Conservation (phyloP, 2,888 invertebrate genomes). For the Drosophila quinaria region DNA sequence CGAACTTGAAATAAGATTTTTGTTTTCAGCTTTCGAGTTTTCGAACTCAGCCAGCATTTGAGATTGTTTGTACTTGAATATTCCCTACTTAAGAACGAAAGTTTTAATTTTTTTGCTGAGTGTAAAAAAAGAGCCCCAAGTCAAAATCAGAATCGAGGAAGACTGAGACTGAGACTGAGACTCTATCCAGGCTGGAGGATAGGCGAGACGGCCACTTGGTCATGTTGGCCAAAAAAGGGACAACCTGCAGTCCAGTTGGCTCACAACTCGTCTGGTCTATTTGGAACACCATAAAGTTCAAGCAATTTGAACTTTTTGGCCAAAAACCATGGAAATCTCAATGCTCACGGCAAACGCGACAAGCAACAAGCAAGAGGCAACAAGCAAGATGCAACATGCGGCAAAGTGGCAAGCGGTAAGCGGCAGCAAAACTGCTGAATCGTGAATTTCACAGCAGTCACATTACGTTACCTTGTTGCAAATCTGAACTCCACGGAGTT, state of each 20-base stretch:
- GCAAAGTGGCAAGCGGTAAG: slow-evolving; percentile 10
- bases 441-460: slow-evolving; percentile 79
- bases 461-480: slow-evolving; percentile 53
- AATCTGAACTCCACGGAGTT: slow-evolving; percentile 1
- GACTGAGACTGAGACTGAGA: not conserved
- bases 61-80: too few relatives aligned
- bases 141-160: too few relatives aligned
- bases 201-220: not conserved
- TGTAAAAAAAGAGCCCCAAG: too few relatives aligned
- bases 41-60: too few relatives aligned
- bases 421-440: slow-evolving; percentile 60
- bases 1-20: too few relatives aligned
- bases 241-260: slow-evolving; percentile 69
- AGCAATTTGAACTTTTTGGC: slow-evolving; percentile 74
- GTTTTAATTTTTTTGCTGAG: too few relatives aligned
- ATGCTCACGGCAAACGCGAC: slow-evolving; percentile 47
- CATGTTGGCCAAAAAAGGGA: slow-evolving; percentile 68
- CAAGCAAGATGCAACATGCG: slow-evolving; percentile 19
- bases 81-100: too few relatives aligned
- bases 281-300: slow-evolving; percentile 80
- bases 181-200: slow-evolving; percentile 3
- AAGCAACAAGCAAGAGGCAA: slow-evolving; percentile 8
- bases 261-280: slow-evolving; percentile 60
- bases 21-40: too few relatives aligned
- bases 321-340: slow-evolving; percentile 64